These are phyloP conservation scores for Apamea sordens DNA, from an alignment of 2,888 invertebrate species.

Conservation along the genomic window DNA sequence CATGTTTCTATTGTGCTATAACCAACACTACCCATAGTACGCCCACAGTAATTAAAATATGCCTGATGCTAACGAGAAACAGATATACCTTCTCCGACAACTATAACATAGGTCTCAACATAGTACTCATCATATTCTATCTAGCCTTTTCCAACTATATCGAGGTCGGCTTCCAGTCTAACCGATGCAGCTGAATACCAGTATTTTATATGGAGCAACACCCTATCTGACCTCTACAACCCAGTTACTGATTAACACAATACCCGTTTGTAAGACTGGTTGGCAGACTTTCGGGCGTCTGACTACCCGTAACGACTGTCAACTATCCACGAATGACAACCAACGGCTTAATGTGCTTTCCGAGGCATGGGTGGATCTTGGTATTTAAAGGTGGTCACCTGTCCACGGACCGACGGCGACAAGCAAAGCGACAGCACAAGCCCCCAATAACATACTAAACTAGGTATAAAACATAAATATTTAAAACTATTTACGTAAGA, in stretches of 20 bases:
- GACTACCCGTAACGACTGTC: not conserved
- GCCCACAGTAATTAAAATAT: no score
- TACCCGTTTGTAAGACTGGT: not conserved
- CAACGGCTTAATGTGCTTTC: not conserved
- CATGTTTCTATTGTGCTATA: no score
- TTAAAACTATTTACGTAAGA: conserved; percentile 8
- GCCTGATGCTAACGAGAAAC: no score
- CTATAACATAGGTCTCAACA: no score
- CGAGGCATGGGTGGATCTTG: not conserved
- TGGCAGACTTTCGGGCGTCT: not conserved
- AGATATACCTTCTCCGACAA: no score
- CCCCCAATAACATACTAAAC: not conserved
- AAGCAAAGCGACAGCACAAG: no score
- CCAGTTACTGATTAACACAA: no score
- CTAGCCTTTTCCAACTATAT: not conserved
- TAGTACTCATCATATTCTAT: not conserved
- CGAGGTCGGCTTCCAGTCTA: not conserved
- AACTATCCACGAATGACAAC: not conserved
- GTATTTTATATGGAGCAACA: not conserved
- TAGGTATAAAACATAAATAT: conserved; percentile 4
- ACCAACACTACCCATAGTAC: no score
- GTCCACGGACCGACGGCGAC: not conserved
- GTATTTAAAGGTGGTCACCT: not conserved
- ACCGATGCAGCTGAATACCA: not conserved
- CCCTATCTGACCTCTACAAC: no score